Conservation (phyloP, 1,140 invertebrate species). For the Neomicropteryx cornuta region DNA sequence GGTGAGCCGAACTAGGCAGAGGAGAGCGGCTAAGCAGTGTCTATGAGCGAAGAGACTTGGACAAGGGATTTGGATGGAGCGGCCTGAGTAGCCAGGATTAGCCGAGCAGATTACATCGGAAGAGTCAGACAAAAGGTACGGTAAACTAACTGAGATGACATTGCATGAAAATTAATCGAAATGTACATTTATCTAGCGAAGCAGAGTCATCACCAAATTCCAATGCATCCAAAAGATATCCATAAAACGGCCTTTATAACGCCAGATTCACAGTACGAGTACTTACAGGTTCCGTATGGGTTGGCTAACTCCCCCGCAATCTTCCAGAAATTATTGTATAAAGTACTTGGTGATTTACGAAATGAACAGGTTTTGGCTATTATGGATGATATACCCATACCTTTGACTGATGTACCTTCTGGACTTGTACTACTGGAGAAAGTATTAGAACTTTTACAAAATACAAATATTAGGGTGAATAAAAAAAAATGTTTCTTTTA, state of each 20-base stretch:
- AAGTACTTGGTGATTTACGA: neutral
- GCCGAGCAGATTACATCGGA: too few relatives aligned
- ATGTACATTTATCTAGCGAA: too few relatives aligned
- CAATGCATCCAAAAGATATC: constrained; percentile 20
- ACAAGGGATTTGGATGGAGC: too few relatives aligned
- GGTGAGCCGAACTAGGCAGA: too few relatives aligned
- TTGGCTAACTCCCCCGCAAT: constrained; percentile 15
- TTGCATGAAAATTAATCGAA: too few relatives aligned
- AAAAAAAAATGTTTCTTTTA: constrained; percentile 1
- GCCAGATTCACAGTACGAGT: constrained; percentile 20
- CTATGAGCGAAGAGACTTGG: too few relatives aligned
- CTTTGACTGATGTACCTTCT: neutral
- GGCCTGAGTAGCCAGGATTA: too few relatives aligned
- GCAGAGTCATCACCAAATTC: constrained; percentile 34
- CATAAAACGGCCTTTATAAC: constrained; percentile 31
- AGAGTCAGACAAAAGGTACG: too few relatives aligned
- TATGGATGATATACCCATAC: neutral
- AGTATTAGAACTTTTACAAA: neutral
- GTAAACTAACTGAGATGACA: too few relatives aligned
- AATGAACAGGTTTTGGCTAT: neutral
- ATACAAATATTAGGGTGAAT: neutral
- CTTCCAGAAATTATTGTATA: constrained; percentile 13
- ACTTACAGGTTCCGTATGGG: constrained; percentile 15
- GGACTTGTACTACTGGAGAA: neutral
- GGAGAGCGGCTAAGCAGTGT: too few relatives aligned